These are phyloP conservation scores for Drosophila parvula DNA, from an alignment of 1,140 invertebrate genomes.

Conservation along the genomic window DNA sequence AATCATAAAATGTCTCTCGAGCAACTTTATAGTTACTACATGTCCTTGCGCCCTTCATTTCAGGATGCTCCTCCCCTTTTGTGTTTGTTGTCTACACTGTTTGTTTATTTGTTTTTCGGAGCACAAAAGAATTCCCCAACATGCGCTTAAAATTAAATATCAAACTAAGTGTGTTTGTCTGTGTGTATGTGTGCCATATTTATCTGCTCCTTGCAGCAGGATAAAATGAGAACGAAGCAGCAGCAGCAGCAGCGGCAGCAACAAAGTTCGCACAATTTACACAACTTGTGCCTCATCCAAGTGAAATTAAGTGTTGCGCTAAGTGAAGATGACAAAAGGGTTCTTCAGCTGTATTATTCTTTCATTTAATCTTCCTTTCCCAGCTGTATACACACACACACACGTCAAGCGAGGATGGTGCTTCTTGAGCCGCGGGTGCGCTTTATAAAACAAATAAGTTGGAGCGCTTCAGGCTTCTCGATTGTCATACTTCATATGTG, in stretches of 20 bases:
- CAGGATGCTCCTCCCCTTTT: constrained; percentile 8
- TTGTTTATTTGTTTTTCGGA: constrained; percentile 81
- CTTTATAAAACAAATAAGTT: constrained; percentile 80
- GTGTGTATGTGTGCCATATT: constrained; percentile 68
- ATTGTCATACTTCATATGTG: constrained; percentile 66
- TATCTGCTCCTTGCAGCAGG: constrained; percentile 59
- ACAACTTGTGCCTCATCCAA: constrained; percentile 77
- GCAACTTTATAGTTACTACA: constrained; percentile 79
- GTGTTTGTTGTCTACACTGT: constrained; percentile 65
- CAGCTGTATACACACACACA: constrained; percentile 40
- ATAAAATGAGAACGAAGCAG: constrained; percentile 32
- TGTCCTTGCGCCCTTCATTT: constrained; percentile 13
- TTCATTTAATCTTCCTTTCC: constrained; percentile 72
- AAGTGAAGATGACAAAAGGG: constrained; percentile 81
- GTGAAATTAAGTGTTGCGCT: constrained; percentile 81
- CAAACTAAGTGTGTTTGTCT: constrained; percentile 52
- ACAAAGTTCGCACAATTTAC: constrained; percentile 81
- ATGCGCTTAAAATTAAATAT: constrained; percentile 83
- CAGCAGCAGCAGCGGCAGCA: constrained; percentile 35
- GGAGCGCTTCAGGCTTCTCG: constrained; percentile 66
- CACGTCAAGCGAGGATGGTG: constrained; percentile 2
- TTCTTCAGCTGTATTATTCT: constrained; percentile 81
- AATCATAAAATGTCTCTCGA: constrained; percentile 81
- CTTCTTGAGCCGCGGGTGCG: constrained; percentile 64
- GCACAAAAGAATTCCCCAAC: constrained; percentile 82